Base-by-base conservation (phyloP, 2,113 vertebrate genomes). In the Mustela lutreola region DNA sequence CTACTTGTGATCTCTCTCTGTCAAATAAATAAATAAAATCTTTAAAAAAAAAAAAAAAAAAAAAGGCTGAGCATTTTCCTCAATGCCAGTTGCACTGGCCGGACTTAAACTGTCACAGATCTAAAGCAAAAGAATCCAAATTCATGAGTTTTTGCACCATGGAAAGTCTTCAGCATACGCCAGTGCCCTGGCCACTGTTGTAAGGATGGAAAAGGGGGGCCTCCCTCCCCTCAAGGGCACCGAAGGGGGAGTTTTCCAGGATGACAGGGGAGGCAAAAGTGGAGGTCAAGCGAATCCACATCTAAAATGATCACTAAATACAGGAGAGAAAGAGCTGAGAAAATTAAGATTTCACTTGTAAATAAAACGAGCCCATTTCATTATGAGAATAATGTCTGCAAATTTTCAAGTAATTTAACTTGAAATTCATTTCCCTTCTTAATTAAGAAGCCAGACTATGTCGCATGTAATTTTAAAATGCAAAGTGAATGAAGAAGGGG, bases 391-490 rank as follows among this genome's bases (percentile, higher is more conserved):
- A 95, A 95, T 19, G n/a, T 39, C 87, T 94, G 31, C 9, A 94
- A 53, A 78, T 62, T 93, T 97, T 94, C 62, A 95, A 95, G 80
- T 63, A 70, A 96, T 94, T 94, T 95, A 92, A 90, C 75, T 48
- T 67, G 80, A 95, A 94, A 94, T 80, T 89, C 73, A 79, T 67
- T 95, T 91, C 45, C 62, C 16, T 91, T 90, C 82, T 76, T 89
- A 93, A 97, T 97, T 87, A 96, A 97, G 97, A 95, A 89, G 16
- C 14, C 67, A 95, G 83, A 96, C 75, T 92, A 95, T 62, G 63
- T 65, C 89, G 97, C 81, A 83, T 67, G 21, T 83, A 75, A 89
- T 78, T 95, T 76, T 53, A 62, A 87, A 65, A 93, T 79, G n/a
- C n/a, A 79, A 93, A 82, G n/a, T 75, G 45, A 39, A 39, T 39